Conservation (phyloP, 2,797 vertebrate species). For the Crocidura indochinensis region DNA sequence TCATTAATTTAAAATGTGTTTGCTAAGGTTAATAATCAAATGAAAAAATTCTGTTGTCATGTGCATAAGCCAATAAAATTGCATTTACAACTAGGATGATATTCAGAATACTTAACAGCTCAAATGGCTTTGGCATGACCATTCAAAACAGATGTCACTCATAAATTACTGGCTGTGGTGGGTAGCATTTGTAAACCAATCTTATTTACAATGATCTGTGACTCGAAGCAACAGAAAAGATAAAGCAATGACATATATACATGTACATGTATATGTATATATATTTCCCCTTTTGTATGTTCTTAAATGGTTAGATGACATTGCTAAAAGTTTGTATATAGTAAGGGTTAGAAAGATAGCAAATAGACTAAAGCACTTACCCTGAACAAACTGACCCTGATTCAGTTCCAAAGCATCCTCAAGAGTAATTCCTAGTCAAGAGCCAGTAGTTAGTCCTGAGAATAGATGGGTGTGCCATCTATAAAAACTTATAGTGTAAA, state of each 20-base stretch:
- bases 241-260: background rate
- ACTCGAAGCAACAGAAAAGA: background rate
- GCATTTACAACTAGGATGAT: conserved; percentile 34
- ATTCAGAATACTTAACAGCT: conserved; percentile 60
- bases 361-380: background rate
- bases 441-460: background rate
- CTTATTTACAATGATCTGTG: background rate
- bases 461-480: too few species aligned
- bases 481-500: background rate
- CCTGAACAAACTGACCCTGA: background rate
- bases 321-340: background rate
- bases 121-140: conserved; percentile 26
- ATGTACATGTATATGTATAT: background rate
- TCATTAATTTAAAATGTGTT: background rate
- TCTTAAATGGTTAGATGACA: background rate
- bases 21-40: conserved; percentile 1
- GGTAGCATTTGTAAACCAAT: background rate
- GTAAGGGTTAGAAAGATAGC: too few species aligned
- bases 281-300: background rate
- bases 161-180: background rate
- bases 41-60: conserved; percentile 45
- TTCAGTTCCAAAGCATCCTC: background rate
- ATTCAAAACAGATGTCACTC: conserved; percentile 7
- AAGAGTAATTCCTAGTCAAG: background rate
- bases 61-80: conserved; percentile 11